phyloP scores from a whole-genome alignment of 2,888 invertebrate species.

The Chromoteleia sp. region DNA sequence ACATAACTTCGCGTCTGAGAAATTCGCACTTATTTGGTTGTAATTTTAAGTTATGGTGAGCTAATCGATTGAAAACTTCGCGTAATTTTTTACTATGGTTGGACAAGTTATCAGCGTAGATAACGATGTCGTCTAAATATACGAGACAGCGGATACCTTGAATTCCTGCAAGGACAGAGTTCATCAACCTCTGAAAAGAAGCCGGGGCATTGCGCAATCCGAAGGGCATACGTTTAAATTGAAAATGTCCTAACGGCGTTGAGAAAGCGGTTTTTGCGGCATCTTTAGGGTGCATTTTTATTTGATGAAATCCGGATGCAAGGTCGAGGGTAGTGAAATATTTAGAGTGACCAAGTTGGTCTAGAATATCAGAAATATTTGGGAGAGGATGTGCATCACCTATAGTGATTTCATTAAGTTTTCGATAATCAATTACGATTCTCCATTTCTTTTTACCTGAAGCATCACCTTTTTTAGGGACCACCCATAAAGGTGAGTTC shows the following conservation, averaged over 20 bases:
- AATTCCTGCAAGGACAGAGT: constrained; percentile 72
- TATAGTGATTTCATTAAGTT: constrained; percentile 75
- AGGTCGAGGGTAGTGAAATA: constrained; percentile 59
- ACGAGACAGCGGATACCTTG: constrained; percentile 73
- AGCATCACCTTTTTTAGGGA: constrained; percentile 80
- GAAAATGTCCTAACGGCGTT: constrained; percentile 75
- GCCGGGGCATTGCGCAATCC: constrained; percentile 76
- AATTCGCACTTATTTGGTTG: constrained; percentile 15
- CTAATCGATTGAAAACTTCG: neutral
- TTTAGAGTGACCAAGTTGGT: constrained; percentile 70
- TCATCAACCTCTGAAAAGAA: constrained; percentile 77
- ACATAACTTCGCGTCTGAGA: neutral
- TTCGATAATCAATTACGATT: constrained; percentile 75
- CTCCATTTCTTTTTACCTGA: constrained; percentile 70
- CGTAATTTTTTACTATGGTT: constrained; percentile 12
- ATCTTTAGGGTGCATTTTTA: constrained; percentile 74
- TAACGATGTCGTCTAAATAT: constrained; percentile 58
- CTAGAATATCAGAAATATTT: constrained; percentile 75
- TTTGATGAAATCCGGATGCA: constrained; percentile 70
- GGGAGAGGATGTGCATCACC: constrained; percentile 77
- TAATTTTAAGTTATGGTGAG: neutral
- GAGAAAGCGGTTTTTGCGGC: constrained; percentile 77
- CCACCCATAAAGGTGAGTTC: constrained; percentile 79
- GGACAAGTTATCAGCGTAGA: neutral
- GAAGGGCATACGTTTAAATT: constrained; percentile 76